phyloP scores from a whole-genome alignment of 2,113 vertebrate genomes.

The Tyrannus savana region DNA sequence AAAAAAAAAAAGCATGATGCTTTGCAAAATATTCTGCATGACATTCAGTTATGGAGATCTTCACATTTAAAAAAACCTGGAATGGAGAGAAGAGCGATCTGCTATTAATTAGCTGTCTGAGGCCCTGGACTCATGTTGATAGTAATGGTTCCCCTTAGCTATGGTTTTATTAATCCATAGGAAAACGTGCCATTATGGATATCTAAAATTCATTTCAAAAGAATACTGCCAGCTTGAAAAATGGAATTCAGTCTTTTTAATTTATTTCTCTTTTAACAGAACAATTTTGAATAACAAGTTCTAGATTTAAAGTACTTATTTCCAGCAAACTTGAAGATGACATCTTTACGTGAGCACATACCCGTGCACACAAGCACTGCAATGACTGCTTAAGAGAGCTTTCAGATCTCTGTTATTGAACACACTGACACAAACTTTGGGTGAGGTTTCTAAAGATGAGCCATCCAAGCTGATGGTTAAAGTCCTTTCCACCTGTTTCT shows the following conservation, averaged over 20 bases:
- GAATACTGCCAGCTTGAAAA: not conserved
- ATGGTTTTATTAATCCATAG: slow-evolving; percentile 5
- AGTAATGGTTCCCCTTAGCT: not conserved
- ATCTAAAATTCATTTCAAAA: not conserved
- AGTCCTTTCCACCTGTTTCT: not conserved
- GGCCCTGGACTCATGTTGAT: not conserved
- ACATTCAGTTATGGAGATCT: slow-evolving; percentile 35
- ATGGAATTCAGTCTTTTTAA: not conserved
- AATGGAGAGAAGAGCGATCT: not conserved
- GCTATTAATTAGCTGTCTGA: slow-evolving; percentile 40
- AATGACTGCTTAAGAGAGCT: not conserved
- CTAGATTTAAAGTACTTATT: not conserved
- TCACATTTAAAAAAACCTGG: not conserved
- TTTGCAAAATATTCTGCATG: slow-evolving; percentile 16
- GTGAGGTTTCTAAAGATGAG: not conserved
- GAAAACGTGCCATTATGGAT: slow-evolving; percentile 7
- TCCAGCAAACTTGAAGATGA: not conserved
- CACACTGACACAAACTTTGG: not conserved
- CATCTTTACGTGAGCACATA: not conserved
- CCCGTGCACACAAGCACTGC: not conserved
- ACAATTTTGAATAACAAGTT: not conserved
- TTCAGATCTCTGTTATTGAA: not conserved
- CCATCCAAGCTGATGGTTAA: not conserved
- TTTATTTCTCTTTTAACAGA: not conserved
- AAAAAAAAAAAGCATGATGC: not conserved